Evolutionary conservation across 2,113 vertebrate species (phyloP), one percentile per base, ranked within the genome.

Genomic region (Platysteira castanea): DNA sequence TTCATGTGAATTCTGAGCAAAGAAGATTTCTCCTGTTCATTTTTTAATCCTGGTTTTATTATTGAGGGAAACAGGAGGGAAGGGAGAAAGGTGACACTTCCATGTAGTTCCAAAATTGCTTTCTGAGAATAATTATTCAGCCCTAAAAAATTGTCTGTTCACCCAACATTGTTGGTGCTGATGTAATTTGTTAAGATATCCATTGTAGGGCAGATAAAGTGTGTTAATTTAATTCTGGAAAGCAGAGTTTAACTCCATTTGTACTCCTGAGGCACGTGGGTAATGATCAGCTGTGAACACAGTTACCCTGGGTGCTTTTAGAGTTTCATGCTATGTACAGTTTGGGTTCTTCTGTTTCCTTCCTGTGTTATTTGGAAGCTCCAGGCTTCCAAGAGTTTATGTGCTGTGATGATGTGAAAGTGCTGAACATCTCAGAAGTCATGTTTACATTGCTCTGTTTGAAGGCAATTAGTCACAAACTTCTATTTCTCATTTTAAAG

Each of bases 391-490:
- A 23, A 4, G 64, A 57, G 21, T 49, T 80, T 61, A 2, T 56
- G 27, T 47, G 35, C 33, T 64, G 67, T 53, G 67, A 27, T 44
- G 42, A 69, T 57, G 54, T 69, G 68, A 9, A 80, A 83, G 35
- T 27, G 3, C 15, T 80, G 73, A 83, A 23, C n/a, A 30, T 26
- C 76, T 91, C 71, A 33, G 35, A 60, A 91, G 50, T 57, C 31
- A 3, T 54, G 76, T 86, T 91, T 89, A 27, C 64, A 42, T 77
- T 61, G 13, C 39, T 35, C 46, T 87, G 6, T 46, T 90, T 65
- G 84, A 94, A 96, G 78, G 87, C 71, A 80, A 73, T 90, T 92
- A 92, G 54, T 86, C 73, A 74, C 59, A 65, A 75, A 61, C 18
- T 47, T 90, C 53, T 11, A 5, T 61, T 95, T 49, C 83, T 88